phyloP scores from a whole-genome alignment of 2,113 vertebrate genomes.

The Indicator indicator region DNA sequence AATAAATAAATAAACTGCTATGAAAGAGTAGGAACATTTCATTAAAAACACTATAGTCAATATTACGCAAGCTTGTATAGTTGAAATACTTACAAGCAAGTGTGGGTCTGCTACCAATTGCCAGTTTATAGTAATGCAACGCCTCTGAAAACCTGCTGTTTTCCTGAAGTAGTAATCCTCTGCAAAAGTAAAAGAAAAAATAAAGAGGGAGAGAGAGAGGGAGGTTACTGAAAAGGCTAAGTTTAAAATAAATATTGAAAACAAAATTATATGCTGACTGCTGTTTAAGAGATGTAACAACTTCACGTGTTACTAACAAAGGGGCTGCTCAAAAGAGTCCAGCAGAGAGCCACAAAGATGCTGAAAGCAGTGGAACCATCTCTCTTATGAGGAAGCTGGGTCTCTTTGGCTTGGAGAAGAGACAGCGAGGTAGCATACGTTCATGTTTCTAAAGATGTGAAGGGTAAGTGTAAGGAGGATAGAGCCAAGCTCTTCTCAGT shows the following conservation, averaged over 20 bases:
- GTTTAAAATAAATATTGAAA: neutral
- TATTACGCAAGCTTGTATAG: neutral
- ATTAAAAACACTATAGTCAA: neutral
- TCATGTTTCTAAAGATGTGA: too few species aligned
- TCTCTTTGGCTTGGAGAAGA: too few species aligned
- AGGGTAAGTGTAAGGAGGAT: too few species aligned
- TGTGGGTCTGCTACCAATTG: conserved; percentile 95
- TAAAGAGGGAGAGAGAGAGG: neutral
- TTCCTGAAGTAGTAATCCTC: conserved; percentile 96
- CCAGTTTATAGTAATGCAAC: conserved; percentile 96
- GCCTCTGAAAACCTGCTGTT: conserved; percentile 96
- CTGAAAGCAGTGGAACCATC: too few species aligned
- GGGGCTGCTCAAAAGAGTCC: too few species aligned
- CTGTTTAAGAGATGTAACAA: neutral
- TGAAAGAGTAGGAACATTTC: neutral
- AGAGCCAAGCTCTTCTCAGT: too few species aligned
- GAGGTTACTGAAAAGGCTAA: neutral
- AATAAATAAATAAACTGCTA: neutral
- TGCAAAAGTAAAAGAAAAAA: conserved; percentile 56
- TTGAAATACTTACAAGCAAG: conserved; percentile 93
- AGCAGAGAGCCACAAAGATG: too few species aligned
- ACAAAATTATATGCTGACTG: neutral
- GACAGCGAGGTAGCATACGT: too few species aligned
- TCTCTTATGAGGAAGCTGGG: too few species aligned
- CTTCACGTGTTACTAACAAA: neutral